Percentiles rank a stretch among this genome's conserved stretches.
These are phyloP conservation scores for Zeuzera pyrina DNA, from an alignment of 2,888 invertebrate species.

Conservation along the genomic window DNA sequence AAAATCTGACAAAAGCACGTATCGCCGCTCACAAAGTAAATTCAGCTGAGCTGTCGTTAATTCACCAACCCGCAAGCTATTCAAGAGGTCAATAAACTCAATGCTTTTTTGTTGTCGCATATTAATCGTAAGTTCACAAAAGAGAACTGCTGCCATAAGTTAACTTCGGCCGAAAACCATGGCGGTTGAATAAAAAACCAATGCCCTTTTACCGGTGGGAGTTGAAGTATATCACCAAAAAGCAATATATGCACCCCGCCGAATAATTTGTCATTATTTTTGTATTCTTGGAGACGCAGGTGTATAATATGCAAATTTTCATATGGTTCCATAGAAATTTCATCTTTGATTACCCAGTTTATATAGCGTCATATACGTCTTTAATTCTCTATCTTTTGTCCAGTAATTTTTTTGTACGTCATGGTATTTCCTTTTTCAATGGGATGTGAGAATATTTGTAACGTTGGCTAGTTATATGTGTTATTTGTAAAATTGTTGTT, in stretches of 20 bases:
- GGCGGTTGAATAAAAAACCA: constrained; percentile 19
- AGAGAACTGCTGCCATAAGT: constrained; percentile 21
- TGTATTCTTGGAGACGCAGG: constrained; percentile 7
- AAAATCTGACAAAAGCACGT: constrained; percentile 16
- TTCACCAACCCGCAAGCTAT: constrained; percentile 21
- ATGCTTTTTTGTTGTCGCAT: constrained; percentile 26
- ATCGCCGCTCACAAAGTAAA: constrained; percentile 15
- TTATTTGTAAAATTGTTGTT: too few species aligned
- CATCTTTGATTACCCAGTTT: constrained; percentile 5
- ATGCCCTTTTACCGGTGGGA: constrained; percentile 25
- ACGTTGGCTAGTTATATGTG: too few species aligned
- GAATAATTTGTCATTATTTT: constrained; percentile 10
- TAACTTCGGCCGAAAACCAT: constrained; percentile 16
- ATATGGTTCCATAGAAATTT: constrained; percentile 2
- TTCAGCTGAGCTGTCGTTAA: constrained; percentile 16
- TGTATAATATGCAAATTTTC: constrained; percentile 2
- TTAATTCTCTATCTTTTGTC: constrained; percentile 11
- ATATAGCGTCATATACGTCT: constrained; percentile 16
- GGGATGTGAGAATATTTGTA: constrained; percentile 3
- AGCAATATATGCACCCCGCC: constrained; percentile 12
- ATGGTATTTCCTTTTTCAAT: constrained; percentile 12
- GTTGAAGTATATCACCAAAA: constrained; percentile 19
- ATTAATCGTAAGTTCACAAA: constrained; percentile 28
- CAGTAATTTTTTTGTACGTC: constrained; percentile 10
- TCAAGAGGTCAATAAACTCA: constrained; percentile 21